phyloP scores from a whole-genome alignment of 2,113 vertebrate species.

The Dryoscopus gambensis region DNA sequence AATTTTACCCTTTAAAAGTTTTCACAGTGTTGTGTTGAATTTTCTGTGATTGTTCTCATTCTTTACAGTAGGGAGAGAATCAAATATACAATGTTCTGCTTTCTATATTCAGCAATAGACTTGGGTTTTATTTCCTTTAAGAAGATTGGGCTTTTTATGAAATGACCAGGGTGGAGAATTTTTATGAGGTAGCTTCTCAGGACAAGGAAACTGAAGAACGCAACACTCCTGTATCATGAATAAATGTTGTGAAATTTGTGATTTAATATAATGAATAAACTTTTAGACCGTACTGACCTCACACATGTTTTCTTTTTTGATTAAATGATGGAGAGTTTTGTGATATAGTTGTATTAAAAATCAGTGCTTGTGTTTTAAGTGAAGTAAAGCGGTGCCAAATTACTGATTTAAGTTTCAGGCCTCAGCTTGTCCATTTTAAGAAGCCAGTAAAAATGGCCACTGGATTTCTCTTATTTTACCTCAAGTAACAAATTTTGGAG shows the following conservation, averaged over 20 bases:
- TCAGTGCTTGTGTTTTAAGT: not conserved
- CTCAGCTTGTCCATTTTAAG: not conserved
- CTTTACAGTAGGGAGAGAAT: not conserved
- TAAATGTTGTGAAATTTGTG: not conserved
- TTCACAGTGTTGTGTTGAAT: not conserved
- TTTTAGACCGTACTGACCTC: not conserved
- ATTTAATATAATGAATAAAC: not conserved
- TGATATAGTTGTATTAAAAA: not conserved
- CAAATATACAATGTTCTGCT: not conserved
- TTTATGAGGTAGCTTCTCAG: not conserved
- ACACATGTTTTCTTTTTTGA: not conserved
- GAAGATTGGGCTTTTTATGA: not conserved
- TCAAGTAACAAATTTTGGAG: not conserved
- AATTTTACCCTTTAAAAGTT: not conserved
- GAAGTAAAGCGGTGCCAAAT: not conserved
- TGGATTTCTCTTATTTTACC: not conserved
- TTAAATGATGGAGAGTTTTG: not conserved
- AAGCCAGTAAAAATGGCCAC: not conserved
- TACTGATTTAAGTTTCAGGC: not conserved
- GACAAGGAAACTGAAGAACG: not conserved
- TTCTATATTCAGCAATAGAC: not conserved
- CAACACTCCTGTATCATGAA: not conserved
- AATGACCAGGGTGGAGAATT: not conserved
- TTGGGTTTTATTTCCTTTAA: not conserved
- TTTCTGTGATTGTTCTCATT: not conserved